Conservation (phyloP, 2,888 invertebrate species). For the Sympetrum striolatum region DNA sequence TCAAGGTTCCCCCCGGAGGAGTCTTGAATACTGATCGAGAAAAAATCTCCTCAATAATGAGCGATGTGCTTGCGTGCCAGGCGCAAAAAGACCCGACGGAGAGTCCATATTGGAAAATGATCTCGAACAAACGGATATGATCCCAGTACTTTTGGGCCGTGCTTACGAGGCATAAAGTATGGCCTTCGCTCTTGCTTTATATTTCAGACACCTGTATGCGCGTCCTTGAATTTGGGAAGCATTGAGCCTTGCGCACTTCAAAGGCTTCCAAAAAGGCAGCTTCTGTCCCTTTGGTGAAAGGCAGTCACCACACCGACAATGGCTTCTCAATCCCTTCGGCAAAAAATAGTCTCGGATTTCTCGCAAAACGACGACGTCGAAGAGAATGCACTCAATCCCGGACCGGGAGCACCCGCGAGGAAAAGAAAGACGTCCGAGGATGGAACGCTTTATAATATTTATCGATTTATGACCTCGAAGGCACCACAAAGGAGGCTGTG, state of each 20-base stretch:
- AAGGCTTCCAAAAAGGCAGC: neutral
- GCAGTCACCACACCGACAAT: neutral
- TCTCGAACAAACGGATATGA: neutral
- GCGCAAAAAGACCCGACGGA: no score
- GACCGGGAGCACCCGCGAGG: neutral
- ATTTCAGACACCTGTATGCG: neutral
- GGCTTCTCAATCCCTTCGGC: neutral
- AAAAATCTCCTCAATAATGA: no score
- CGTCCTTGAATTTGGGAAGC: slow-evolving; percentile 19
- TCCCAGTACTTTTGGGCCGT: neutral
- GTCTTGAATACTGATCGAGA: no score
- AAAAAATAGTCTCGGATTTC: neutral
- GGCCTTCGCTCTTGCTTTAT: slow-evolving; percentile 21
- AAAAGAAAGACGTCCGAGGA: neutral
- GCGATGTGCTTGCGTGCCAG: no score
- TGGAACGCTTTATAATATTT: neutral
- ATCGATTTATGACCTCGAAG: neutral
- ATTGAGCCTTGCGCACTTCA: slow-evolving; percentile 22
- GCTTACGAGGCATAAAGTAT: neutral
- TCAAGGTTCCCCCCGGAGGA: no score
- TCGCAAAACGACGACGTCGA: neutral
- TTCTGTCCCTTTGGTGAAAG: neutral
- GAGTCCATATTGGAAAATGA: neutral
- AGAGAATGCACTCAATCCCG: neutral
- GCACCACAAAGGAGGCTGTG: neutral